These are phyloP conservation scores for Anolis carolinensis DNA, from an alignment of 2,113 vertebrate genomes.

Conservation along the genomic window DNA sequence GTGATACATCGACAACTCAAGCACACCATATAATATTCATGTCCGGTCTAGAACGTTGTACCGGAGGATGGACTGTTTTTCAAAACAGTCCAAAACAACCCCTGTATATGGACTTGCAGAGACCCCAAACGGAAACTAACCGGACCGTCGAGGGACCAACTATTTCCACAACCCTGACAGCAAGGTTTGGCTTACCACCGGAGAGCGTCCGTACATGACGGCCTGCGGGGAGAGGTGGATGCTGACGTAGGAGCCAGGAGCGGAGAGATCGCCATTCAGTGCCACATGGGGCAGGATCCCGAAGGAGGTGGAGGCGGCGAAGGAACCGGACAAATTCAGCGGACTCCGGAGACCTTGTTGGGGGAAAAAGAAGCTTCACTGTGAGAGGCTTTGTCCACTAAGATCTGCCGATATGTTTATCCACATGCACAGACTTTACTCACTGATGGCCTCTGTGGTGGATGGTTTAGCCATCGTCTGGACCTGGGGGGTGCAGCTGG, in stretches of 20 bases:
- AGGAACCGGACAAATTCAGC: constrained; percentile 81
- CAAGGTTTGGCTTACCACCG: constrained; percentile 78
- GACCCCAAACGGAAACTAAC: neutral
- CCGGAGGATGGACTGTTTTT: too few species aligned
- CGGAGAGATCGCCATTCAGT: constrained; percentile 84
- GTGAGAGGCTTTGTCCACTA: too few species aligned
- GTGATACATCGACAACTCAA: too few species aligned
- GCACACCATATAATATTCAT: too few species aligned
- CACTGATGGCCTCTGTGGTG: constrained; percentile 79
- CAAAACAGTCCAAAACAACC: too few species aligned
- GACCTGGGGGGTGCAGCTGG: constrained; percentile 80
- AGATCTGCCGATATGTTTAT: too few species aligned
- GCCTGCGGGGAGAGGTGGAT: constrained; percentile 88
- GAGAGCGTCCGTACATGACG: constrained; percentile 81
- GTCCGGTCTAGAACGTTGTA: too few species aligned
- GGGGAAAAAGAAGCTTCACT: neutral
- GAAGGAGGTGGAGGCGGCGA: constrained; percentile 84
- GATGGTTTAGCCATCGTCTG: constrained; percentile 79
- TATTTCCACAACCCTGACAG: too few species aligned
- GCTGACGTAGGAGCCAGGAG: constrained; percentile 82
- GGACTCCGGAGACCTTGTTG: constrained; percentile 85
- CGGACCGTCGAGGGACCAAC: too few species aligned
- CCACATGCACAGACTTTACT: constrained; percentile 47
- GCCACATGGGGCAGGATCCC: constrained; percentile 82
- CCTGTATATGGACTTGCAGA: too few species aligned